Percentiles rank a stretch among this genome's conserved stretches.
Evolutionary conservation across 2,113 vertebrate species (phyloP).

Genomic region (Oncorhynchus mykiss): DNA sequence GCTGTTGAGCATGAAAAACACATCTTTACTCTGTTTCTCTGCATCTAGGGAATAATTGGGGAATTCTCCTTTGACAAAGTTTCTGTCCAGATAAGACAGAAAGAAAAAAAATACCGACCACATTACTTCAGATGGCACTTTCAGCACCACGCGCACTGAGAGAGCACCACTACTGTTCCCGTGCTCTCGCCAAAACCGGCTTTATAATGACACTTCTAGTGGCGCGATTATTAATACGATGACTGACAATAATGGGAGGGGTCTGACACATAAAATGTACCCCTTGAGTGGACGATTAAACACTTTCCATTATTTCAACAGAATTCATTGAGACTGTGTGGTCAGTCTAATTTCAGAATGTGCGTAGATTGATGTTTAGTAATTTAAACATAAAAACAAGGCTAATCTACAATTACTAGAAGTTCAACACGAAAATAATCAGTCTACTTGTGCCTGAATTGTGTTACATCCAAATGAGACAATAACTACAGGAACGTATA

Average conservation of each 20-base stretch:
- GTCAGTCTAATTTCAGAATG: not conserved
- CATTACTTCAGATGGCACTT: slow-evolving; percentile 66
- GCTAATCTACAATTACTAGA: not conserved
- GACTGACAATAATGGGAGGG: slow-evolving; percentile 69
- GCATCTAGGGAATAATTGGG: slow-evolving; percentile 49
- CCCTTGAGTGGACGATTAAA: slow-evolving; percentile 27
- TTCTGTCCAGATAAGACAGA: slow-evolving; percentile 73
- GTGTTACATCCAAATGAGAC: too few species aligned
- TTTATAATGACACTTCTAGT: slow-evolving; percentile 55
- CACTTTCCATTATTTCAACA: not conserved
- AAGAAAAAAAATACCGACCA: slow-evolving; percentile 74
- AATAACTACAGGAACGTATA: too few species aligned
- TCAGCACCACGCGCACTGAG: slow-evolving; percentile 77
- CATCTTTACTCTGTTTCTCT: slow-evolving; percentile 56
- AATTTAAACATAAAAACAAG: not conserved
- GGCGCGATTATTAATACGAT: slow-evolving; percentile 66
- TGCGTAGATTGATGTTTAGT: not conserved
- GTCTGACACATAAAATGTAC: slow-evolving; percentile 56
- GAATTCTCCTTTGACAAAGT: slow-evolving; percentile 60
- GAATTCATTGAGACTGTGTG: not conserved
- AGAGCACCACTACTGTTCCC: slow-evolving; percentile 66
- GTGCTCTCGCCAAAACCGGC: slow-evolving; percentile 25
- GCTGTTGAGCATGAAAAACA: slow-evolving; percentile 59
- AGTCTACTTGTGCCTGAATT: too few species aligned
- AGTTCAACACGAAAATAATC: not conserved